Base-by-base conservation (phyloP, 1,140 invertebrate genomes). In the Drosophila subobscura region DNA sequence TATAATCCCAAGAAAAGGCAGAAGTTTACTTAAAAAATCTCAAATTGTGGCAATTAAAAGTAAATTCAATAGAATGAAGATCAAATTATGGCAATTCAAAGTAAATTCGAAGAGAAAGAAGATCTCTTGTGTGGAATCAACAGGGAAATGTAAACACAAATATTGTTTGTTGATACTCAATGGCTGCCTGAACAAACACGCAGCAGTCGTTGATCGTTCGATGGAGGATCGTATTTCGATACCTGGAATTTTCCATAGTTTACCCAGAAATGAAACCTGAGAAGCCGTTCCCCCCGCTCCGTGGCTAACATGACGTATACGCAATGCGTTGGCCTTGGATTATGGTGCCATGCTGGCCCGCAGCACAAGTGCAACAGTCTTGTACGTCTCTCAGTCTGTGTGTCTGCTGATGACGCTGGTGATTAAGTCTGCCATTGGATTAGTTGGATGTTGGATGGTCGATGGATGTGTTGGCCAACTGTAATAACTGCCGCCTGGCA, bases 401-500 rank as follows among this genome's bases (percentile, higher is more conserved):
- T 2, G 33, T 33, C 51, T 53, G 40, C 56, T 49, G 57, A 61
- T 64, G 58, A 59, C 46, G 16, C 12, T 22, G 46, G 46, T 61
- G 58, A 73, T 73, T 72, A 73, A 14, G 60, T 59, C 40, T 14
- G 29, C 33, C 51, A 56, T 64, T 80, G 64, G 79, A 57, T 53
- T 66, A 77, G 65, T 70, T 70, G 33, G 33, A 12, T 37, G 33
- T 8, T 4, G 29, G 33, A 12, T 4, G 10, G 10, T 37, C 10
- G 33, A 12, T 37, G 33, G 64, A 70, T 70, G 66, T 86, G 80
- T 44, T 52, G 42, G 57, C 77, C 80, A 85, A 86, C 80, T 85
- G 80, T 72, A 86, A 86, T 86, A 86, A 86, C 81, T 67, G 77
- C 65, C 71, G 73, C 78, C 81, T 81, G 83, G 83, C 83, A 85